phyloP scores from a whole-genome alignment of 2,888 invertebrate species.

The Epistrophella euchroma region DNA sequence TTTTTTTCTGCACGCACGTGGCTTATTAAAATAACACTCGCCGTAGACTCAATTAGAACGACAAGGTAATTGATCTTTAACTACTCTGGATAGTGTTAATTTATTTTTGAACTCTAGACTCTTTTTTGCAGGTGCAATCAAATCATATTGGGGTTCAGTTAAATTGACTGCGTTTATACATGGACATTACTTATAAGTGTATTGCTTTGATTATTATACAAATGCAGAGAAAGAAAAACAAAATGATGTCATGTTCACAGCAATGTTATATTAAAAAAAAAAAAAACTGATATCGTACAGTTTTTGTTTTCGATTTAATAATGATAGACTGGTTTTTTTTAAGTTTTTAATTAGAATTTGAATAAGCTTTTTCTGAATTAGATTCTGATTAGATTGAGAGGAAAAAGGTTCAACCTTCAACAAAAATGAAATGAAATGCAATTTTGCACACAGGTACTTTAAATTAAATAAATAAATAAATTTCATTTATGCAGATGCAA shows the following conservation, averaged over 20 bases:
- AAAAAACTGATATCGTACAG: not conserved
- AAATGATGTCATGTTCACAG: constrained; percentile 1
- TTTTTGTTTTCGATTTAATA: too few species aligned
- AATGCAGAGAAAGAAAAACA: not conserved
- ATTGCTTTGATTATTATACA: not conserved
- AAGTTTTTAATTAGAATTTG: too few species aligned
- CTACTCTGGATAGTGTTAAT: constrained; percentile 27
- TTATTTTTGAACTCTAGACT: constrained; percentile 35
- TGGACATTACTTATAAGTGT: constrained; percentile 2
- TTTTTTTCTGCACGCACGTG: constrained; percentile 38
- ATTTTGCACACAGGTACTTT: too few species aligned
- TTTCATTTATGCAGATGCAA: too few species aligned
- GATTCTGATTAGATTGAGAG: too few species aligned
- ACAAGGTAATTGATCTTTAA: constrained; percentile 54
- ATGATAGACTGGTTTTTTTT: too few species aligned
- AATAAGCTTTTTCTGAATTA: too few species aligned
- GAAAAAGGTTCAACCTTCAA: too few species aligned
- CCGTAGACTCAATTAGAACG: constrained; percentile 34
- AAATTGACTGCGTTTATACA: constrained; percentile 4
- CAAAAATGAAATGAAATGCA: too few species aligned
- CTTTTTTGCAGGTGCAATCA: constrained; percentile 21
- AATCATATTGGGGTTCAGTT: not conserved
- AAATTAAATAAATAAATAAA: too few species aligned
- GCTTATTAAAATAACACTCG: constrained; percentile 11
- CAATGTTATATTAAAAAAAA: not conserved